Evolutionary conservation across 2,888 invertebrate genomes (phyloP), one percentile per base, ranked within the genome.

Genomic region (Ennomos fuscantarius): DNA sequence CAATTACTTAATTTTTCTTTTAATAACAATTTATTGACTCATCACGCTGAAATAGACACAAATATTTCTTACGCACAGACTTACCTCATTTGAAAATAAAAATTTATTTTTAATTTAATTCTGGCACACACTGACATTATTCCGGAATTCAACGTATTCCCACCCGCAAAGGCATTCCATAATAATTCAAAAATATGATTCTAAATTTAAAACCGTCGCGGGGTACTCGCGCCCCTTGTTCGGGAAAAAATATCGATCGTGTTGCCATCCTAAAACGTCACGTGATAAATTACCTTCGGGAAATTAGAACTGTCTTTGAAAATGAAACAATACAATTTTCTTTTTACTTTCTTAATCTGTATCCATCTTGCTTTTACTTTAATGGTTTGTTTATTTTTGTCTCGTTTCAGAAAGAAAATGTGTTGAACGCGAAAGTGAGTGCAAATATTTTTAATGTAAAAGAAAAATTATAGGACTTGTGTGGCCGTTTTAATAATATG

Each of bases 231-330:
- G 76, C 80, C 87, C 86, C 82, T 82, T 80, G 66, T 69, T 67
- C 12, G 32, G 13, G 76, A 79, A 82, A 82, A 78, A 79, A 82
- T 80, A 85, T 84, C 81, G 82, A 83, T 81, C 79, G 45, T 45
- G 53, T 36, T 54, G 45, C 53, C 58, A 50, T 41, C 56, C 15
- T 73, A 69, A 24, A 63, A 72, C 69, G 74, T 72, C 74, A 74
- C 74, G 84, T 86, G 87, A 92, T 92, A 92, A 92, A 92, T 92
- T 91, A 92, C 89, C 86, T 88, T 88, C 89, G 89, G 92, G 92
- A 92, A 92, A 93, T 92, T 92, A 90, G 92, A 93, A 89, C 84
- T 88, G 89, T 89, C 90, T 89, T 59, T 42, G 43, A 24, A 52
- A 57, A 57, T 59, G 87, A 86, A 89, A 89, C 90, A 91, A 90